These are phyloP conservation scores for Andrena trimmerana DNA, from an alignment of 2,888 invertebrate species.

Conservation along the genomic window DNA sequence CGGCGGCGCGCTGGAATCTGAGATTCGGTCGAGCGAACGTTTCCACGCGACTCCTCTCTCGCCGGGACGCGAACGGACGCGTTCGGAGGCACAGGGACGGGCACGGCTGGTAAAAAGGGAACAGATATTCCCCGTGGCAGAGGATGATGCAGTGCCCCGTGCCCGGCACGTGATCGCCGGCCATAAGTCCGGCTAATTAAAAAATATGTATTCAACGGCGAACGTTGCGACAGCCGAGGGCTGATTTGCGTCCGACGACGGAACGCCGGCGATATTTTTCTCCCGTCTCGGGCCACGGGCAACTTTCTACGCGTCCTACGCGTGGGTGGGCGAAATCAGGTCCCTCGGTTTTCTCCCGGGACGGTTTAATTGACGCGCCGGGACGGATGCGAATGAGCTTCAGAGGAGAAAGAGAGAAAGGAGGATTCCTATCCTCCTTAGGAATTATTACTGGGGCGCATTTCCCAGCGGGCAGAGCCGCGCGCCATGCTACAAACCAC, in stretches of 20 bases:
- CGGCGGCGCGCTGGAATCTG: conserved; percentile 68
- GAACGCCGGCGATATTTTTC: conserved; percentile 40
- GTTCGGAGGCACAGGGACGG: conserved; percentile 24
- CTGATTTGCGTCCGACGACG: conserved; percentile 59
- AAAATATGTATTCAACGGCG: conserved; percentile 67
- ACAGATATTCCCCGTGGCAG: conserved; percentile 35
- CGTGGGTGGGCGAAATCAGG: conserved; percentile 72
- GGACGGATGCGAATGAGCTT: conserved; percentile 20
- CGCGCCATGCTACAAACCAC: conserved; percentile 30
- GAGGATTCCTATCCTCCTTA: conserved; percentile 20
- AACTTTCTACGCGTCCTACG: conserved; percentile 68
- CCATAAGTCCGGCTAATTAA: conserved; percentile 71
- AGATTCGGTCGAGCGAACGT: conserved; percentile 62
- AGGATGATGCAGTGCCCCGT: conserved; percentile 54
- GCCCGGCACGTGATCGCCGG: conserved; percentile 51
- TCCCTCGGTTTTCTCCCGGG: conserved; percentile 61
- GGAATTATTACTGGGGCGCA: conserved; percentile 47
- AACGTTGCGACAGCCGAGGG: conserved; percentile 51
- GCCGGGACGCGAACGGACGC: conserved; percentile 36
- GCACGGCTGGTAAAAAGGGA: conserved; percentile 45
- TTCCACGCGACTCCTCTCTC: conserved; percentile 36
- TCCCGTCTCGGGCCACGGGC: not conserved
- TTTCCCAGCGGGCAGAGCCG: conserved; percentile 38
- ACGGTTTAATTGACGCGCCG: conserved; percentile 56
- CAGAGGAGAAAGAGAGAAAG: not conserved